Base-by-base conservation (phyloP, 2,113 vertebrate species). In the Peromyscus leucopus region DNA sequence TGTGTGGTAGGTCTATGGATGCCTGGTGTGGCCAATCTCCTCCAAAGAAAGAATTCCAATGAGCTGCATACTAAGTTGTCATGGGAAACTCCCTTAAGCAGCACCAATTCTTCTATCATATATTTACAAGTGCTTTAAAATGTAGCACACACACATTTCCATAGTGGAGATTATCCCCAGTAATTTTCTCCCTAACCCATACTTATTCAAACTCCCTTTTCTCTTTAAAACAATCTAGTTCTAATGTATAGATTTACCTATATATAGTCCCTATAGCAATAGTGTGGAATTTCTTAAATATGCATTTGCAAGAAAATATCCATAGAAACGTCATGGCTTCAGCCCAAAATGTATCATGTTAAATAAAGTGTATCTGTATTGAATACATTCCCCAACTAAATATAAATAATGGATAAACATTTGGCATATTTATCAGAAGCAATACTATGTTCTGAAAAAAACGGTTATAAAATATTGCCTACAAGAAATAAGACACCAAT, bases 301-400 rank as follows among this genome's bases (percentile, higher is more conserved):
- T 69, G 17, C 21, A 93, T 33, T 55, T n/a, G 6, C 31, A 92
- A 93, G 76, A 39, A 96, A 42, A 93, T 48, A 79, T 26, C 28
- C 9, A 91, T 26, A 75, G n/a, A 88, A 90, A 95, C 33, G 72
- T 78, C 48, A 42, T 90, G n/a, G 28, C 96, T 95, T 92, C 65
- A 92, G 83, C 15, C 24, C 95, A 84, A 96, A 75, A 80, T 71
- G 15, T 94, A 33, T 28, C 63, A 94, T 90, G 46, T 59, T 65
- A 96, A 90, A 96, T 57, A 94, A 92, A 84, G 71, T 83, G 74
- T 97, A 96, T 1, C 91, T 39, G 16, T 88, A 8, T 26, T 95
- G n/a, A 96, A 94, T 85, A 96, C 5, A 96, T 72, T 94, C 89
- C 10, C 39, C 36, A 13, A 63, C 2, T 91, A 89, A 90, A n/a